Evolutionary conservation across 2,888 invertebrate species (phyloP).

Genomic region (Syrista parreyssii): DNA sequence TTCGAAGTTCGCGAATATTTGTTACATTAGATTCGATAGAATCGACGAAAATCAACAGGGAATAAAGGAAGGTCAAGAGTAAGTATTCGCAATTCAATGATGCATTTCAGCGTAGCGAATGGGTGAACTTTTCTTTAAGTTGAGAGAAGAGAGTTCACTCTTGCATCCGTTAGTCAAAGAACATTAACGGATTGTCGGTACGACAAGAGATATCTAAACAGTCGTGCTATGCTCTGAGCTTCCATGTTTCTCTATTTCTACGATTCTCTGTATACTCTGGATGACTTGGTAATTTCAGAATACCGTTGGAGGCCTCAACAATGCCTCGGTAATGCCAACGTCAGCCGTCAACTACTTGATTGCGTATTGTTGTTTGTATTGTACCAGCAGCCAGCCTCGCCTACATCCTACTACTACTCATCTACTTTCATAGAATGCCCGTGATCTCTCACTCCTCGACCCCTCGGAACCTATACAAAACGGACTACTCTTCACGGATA

Average conservation of each 20-base stretch:
- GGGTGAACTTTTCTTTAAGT: not conserved
- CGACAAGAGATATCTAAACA: not conserved
- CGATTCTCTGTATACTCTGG: not conserved
- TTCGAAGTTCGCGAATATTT: slow-evolving; percentile 48
- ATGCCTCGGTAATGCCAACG: slow-evolving; percentile 55
- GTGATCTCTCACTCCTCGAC: not conserved
- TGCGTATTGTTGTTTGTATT: slow-evolving; percentile 61
- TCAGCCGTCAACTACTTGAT: slow-evolving; percentile 60
- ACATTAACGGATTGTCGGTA: not conserved
- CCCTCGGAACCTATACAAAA: not conserved
- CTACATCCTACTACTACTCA: slow-evolving; percentile 42
- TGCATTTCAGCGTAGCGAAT: not conserved
- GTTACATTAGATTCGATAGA: slow-evolving; percentile 42
- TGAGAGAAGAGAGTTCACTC: not conserved
- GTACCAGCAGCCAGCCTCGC: slow-evolving; percentile 34
- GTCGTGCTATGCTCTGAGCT: not conserved
- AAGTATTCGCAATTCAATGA: too few species aligned
- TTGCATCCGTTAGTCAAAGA: not conserved
- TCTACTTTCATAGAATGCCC: slow-evolving; percentile 40
- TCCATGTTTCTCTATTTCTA: not conserved
- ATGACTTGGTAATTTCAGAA: slow-evolving; percentile 46
- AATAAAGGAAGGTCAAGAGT: not conserved
- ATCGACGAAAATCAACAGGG: slow-evolving; percentile 47
- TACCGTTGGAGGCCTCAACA: slow-evolving; percentile 50
- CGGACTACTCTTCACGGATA: not conserved